Conservation (phyloP, 37 sponge, comb jelly and placozoan genomes). For the Amphimedon queenslandica region DNA sequence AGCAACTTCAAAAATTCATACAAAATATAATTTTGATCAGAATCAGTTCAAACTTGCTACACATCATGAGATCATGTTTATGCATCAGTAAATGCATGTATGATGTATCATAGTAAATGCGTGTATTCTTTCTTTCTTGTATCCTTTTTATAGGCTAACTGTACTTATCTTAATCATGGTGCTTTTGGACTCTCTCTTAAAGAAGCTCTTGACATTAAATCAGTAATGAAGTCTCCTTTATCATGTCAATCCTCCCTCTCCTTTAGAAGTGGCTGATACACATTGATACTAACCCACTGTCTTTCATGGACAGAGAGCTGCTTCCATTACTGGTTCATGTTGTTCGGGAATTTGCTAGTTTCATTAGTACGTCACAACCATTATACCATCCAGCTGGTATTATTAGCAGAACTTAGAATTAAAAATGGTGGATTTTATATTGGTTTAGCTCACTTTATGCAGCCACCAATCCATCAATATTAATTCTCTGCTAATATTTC, state of each 20-base stretch:
- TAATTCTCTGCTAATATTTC: no score
- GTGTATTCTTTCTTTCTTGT: not conserved
- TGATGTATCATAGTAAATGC: not conserved
- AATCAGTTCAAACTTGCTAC: not conserved
- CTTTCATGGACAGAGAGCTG: conserved; percentile 74
- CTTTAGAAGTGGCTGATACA: conserved; percentile 57
- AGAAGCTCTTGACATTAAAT: conserved; percentile 39
- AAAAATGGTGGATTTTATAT: no score
- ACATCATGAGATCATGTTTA: not conserved
- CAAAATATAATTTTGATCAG: not conserved
- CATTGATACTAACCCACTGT: conserved; percentile 75
- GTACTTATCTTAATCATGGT: conserved; percentile 86
- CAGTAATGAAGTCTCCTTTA: conserved; percentile 8
- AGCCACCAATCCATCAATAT: no score
- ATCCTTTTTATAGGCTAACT: conserved; percentile 11
- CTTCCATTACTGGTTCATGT: conserved; percentile 59
- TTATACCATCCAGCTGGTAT: no score
- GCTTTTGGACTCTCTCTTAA: conserved; percentile 74
- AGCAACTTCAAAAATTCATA: no score
- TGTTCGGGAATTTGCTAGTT: conserved; percentile 51
- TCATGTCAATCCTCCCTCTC: not conserved
- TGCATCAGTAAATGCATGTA: not conserved
- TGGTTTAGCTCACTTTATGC: no score
- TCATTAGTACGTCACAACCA: conserved; percentile 36
- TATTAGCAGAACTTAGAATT: no score